Conservation (phyloP, 2,113 vertebrate genomes). For the Meles meles region DNA sequence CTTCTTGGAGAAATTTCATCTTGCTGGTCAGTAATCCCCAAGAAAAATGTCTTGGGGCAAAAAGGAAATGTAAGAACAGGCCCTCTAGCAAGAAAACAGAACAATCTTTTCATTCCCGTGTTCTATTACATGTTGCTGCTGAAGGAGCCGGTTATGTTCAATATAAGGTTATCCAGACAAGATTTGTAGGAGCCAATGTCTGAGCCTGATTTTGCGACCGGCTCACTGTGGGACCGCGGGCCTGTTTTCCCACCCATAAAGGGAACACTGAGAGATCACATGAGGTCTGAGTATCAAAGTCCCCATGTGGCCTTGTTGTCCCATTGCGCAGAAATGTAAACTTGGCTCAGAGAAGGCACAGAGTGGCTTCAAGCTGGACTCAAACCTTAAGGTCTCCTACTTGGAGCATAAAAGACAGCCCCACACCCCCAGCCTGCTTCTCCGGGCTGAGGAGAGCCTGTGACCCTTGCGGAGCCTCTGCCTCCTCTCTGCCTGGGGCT, state of each 20-base stretch:
- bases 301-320: background rate
- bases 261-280: background rate
- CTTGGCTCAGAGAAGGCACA: background rate
- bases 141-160: background rate
- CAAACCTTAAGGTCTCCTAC: background rate
- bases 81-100: background rate
- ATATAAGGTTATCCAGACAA: background rate
- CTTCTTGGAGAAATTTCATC: background rate
- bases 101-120: background rate
- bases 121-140: rapidly evolving
- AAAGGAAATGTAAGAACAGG: background rate
- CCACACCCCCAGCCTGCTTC: rapidly evolving
- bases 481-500: background rate
- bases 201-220: background rate
- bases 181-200: background rate
- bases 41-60: background rate
- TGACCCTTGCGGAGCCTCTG: background rate
- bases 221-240: rapidly evolving
- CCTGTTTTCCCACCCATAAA: background rate
- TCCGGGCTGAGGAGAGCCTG: rapidly evolving
- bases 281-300: background rate
- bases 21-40: background rate
- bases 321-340: background rate
- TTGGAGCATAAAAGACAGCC: background rate
- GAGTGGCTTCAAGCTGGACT: background rate